Conservation (phyloP, 1,140 invertebrate genomes). For the Aphelinus atriplicis region DNA sequence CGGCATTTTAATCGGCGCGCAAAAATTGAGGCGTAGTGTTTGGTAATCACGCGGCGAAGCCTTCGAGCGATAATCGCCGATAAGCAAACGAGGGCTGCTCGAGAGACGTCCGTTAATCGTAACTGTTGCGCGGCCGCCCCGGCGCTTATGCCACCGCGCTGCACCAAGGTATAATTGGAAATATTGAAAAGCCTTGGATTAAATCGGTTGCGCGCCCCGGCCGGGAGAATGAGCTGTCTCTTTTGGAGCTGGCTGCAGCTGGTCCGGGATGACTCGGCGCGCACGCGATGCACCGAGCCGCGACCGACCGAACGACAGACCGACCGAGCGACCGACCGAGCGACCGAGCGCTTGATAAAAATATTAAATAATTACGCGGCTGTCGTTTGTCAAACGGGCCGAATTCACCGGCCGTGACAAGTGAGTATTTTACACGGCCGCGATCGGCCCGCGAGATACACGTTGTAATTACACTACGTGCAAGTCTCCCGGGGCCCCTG, state of each 20-base stretch:
- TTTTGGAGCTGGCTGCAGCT: no score
- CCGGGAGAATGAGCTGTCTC: background rate
- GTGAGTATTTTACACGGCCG: background rate
- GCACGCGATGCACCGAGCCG: background rate
- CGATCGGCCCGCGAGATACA: no score
- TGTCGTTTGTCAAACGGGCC: background rate
- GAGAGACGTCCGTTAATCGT: no score
- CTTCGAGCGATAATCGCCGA: no score
- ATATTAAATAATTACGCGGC: constrained; percentile 27
- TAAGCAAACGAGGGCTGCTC: no score
- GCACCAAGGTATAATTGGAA: background rate
- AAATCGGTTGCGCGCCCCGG: background rate
- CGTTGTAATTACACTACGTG: no score
- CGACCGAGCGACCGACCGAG: background rate
- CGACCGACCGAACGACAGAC: background rate
- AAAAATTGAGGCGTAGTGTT: no score
- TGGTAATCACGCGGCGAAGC: no score
- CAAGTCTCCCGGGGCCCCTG: no score
- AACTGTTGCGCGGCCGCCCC: no score
- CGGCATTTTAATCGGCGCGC: no score
- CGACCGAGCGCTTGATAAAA: background rate
- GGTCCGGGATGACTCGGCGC: background rate
- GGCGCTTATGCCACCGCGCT: no score
- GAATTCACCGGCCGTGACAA: background rate
- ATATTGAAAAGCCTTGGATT: constrained; percentile 26